Evolutionary conservation across 2,113 vertebrate species (phyloP).

Genomic region (Corythornis madagascariensis): DNA sequence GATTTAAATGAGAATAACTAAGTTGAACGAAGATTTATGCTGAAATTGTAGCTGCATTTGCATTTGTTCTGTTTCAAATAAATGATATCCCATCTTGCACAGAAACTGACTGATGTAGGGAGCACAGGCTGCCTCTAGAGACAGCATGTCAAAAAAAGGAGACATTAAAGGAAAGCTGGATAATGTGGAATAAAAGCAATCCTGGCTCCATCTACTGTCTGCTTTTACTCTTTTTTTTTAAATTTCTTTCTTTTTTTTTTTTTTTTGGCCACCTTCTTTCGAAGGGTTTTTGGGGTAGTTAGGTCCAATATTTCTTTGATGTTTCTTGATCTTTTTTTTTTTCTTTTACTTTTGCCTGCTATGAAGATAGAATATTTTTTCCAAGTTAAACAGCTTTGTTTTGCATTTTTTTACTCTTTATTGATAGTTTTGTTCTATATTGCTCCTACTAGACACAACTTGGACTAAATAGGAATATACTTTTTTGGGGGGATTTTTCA

Average conservation of each 20-base stretch:
- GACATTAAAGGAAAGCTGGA: neutral
- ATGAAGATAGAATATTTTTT: neutral
- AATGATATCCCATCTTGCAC: neutral
- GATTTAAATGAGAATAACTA: neutral
- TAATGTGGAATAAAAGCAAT: conserved; percentile 10
- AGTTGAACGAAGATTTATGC: neutral
- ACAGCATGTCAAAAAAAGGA: neutral
- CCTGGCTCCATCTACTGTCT: conserved; percentile 48
- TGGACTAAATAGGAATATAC: neutral
- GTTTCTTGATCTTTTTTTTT: neutral
- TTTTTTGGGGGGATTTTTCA: neutral
- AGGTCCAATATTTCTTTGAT: neutral
- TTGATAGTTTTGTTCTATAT: neutral
- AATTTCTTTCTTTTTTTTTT: neutral
- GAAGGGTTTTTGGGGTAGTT: neutral
- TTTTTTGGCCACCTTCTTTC: neutral
- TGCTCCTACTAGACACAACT: neutral
- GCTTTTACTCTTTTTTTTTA: neutral
- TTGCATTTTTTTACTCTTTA: neutral
- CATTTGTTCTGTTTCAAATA: neutral
- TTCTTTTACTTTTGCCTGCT: neutral
- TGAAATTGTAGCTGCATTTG: neutral
- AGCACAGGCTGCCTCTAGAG: neutral
- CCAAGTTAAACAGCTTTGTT: neutral
- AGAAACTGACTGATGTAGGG: neutral